Evolutionary conservation across 2,797 vertebrate genomes (phyloP).

Genomic region (Clarias fuscus): DNA sequence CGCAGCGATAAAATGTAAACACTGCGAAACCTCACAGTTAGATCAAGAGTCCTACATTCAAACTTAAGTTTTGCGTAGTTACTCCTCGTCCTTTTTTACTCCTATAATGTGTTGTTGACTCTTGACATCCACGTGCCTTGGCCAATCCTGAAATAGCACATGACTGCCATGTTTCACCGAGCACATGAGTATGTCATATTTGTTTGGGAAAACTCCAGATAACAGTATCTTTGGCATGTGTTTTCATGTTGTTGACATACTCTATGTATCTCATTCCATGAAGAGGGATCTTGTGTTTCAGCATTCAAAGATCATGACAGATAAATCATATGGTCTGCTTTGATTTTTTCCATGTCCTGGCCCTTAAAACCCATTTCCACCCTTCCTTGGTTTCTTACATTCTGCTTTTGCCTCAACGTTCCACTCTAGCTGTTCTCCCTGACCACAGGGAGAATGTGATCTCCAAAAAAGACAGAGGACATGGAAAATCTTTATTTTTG

Average conservation of each 20-base stretch:
- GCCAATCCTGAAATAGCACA: constrained; percentile 40
- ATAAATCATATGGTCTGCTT: constrained; percentile 15
- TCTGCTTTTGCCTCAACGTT: neutral
- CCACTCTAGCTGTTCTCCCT: neutral
- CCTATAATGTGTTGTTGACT: constrained; percentile 31
- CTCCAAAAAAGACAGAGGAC: neutral
- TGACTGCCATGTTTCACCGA: constrained; percentile 36
- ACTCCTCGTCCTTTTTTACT: constrained; percentile 6
- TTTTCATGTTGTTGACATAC: constrained; percentile 4
- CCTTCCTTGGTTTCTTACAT: constrained; percentile 28
- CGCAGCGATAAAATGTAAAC: constrained; percentile 1
- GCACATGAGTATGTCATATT: constrained; percentile 33
- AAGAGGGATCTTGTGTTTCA: constrained; percentile 7
- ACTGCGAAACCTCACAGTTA: neutral
- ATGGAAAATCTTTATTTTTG: constrained; percentile 4
- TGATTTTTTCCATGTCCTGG: constrained; percentile 11
- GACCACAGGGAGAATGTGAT: neutral
- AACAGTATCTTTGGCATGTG: neutral
- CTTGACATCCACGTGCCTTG: constrained; percentile 26
- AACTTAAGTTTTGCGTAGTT: neutral
- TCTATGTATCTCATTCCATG: constrained; percentile 3
- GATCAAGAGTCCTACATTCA: neutral
- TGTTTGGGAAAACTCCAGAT: constrained; percentile 25
- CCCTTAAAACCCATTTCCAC: constrained; percentile 37
- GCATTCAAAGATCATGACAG: neutral